phyloP scores from a whole-genome alignment of 1,140 invertebrate genomes.

The Penaeus indicus region DNA sequence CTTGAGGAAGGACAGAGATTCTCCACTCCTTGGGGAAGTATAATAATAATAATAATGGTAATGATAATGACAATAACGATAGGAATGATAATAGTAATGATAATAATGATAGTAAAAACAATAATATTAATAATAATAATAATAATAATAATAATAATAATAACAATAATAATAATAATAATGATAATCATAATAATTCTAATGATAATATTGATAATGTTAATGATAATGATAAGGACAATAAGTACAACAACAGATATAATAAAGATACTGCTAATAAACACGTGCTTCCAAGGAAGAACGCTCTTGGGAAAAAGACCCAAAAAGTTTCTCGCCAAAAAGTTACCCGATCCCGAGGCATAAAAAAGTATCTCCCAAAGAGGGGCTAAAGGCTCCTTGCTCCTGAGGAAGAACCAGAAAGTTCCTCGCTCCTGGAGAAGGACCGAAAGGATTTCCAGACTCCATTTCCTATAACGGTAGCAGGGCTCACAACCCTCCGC shows the following conservation, averaged over 20 bases:
- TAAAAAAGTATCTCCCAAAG: too few relatives aligned
- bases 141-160: slow-evolving; percentile 1
- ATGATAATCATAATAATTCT: neutral
- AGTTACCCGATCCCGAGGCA: too few relatives aligned
- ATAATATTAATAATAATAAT: neutral
- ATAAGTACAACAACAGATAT: neutral
- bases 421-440: too few relatives aligned
- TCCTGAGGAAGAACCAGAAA: too few relatives aligned
- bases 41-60: neutral
- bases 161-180: neutral
- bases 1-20: neutral
- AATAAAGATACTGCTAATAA: neutral
- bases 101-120: neutral
- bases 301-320: too few relatives aligned
- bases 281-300: too few relatives aligned
- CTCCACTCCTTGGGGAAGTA: neutral
- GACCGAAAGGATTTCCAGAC: too few relatives aligned
- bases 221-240: neutral
- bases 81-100: neutral
- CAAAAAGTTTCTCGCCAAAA: too few relatives aligned
- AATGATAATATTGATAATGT: neutral
- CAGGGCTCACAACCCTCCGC: too few relatives aligned
- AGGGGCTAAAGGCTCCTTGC: too few relatives aligned
- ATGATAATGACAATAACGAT: neutral
- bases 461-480: too few relatives aligned